A percentile compares a stretch with the other conserved stretches of the same genome.
Evolutionary conservation across 2,113 vertebrate species (phyloP).

Genomic region (Agapornis roseicollis): DNA sequence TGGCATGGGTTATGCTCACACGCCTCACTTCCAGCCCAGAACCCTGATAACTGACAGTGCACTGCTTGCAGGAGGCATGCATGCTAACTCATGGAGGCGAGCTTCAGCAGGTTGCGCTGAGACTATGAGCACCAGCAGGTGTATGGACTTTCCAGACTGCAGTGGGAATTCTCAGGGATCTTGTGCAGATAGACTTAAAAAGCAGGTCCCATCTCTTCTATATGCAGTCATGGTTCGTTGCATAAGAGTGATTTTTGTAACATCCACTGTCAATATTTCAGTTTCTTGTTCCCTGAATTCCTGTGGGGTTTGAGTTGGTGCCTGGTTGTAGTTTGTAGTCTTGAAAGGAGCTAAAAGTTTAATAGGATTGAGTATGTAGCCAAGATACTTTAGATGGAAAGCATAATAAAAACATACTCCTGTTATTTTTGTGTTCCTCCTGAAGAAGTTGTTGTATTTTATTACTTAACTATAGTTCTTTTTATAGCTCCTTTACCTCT

Average conservation of each 20-base stretch:
- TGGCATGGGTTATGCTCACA: accelerated
- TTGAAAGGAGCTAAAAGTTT: not conserved
- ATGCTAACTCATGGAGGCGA: accelerated
- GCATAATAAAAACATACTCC: accelerated
- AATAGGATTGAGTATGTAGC: not conserved
- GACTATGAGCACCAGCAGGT: not conserved
- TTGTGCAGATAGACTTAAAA: not conserved
- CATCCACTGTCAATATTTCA: not conserved
- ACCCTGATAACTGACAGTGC: accelerated
- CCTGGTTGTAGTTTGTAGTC: not conserved
- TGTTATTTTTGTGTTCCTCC: not conserved
- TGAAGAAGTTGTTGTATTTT: not conserved
- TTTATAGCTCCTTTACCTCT: not conserved
- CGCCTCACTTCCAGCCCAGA: not conserved
- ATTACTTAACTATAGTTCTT: not conserved
- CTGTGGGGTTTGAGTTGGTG: not conserved
- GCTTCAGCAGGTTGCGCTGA: not conserved
- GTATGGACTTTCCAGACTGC: accelerated
- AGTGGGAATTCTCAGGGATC: not conserved
- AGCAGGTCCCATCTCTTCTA: not conserved
- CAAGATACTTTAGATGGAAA: not conserved
- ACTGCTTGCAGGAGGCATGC: not conserved
- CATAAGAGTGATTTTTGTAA: not conserved
- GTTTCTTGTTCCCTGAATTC: not conserved
- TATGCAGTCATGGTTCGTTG: accelerated